Base-by-base conservation (phyloP, 2,797 vertebrate species). In the Leontocebus nigricollis region DNA sequence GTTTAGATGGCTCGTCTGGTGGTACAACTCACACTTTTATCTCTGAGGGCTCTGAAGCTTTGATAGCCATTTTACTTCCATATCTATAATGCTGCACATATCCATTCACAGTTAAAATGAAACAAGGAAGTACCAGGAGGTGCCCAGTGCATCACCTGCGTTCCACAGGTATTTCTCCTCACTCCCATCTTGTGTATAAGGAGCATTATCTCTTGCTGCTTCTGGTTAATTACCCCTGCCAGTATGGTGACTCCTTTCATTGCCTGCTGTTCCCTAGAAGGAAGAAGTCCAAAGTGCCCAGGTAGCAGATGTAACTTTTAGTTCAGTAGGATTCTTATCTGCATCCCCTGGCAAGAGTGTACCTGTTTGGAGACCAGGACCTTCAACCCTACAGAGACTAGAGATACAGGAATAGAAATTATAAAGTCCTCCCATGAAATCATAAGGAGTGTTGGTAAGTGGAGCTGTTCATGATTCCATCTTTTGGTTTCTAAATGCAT, bases 71-170 rank as follows among this genome's bases (percentile, higher is more conserved):
- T 52, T 4, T 27, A 14, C 57, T 55, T 48, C 52, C 1, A n/a
- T 7, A n/a, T 85, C 46, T 76, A 36, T 17, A 11, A 24, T 50
- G 10, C 2, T 61, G 1, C 4, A 44, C 27, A 9, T 87, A 12
- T 19, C 26, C 13, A 15, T 39, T 44, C 88, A 30, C 5, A 13
- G 15, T 27, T 76, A 50, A 5, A 50, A 13, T n/a, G 10, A 11
- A 2, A 8, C 11, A 33, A 9, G 5, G 17, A 7, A 20, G 13
- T 59, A 13, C 22, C 8, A 52, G 33, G 70, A 7, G 22, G 36
- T 1, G 1, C 41, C 46, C 39, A 48, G 5, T 64, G 4, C 33
- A 4, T 50, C 64, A 19, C 2, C 9, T 64, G 1, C 3, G 4
- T n/a, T 75, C 27, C 7, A 41, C 11, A 57, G 41, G 1, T 85